Base-by-base conservation (phyloP, 2,888 invertebrate genomes). In the Pecten maximus region DNA sequence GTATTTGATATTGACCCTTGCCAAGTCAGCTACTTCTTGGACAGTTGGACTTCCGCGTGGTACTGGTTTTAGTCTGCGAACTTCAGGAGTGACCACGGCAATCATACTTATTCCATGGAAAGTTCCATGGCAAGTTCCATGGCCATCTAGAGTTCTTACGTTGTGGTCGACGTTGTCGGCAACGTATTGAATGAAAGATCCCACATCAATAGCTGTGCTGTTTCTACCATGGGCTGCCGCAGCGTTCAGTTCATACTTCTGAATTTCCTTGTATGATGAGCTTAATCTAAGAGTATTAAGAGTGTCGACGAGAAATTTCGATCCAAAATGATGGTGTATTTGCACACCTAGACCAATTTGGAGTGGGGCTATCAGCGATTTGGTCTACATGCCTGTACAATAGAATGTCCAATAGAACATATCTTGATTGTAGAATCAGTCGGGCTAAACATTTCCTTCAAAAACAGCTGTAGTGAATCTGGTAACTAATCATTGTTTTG, bases 231-330 rank as follows among this genome's bases (percentile, higher is more conserved):
- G 48, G 15, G 28, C 40, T 87, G 40, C 60, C 23, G 44, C 88
- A 23, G 88, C 88, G 23, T 88, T 88, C n/a, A 40, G n/a, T 40
- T 87, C 88, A n/a, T 88, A n/a, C 88, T 40, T 88, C 8, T 88
- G 88, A 15, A 92, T 91, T 91, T 94, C 92, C 0, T 39, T n/a
- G 89, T 94, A 92, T 15, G 93, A 93, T 23, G 48, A 88, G 74
- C 91, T 92, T 48, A 93, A 94, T 23, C 94, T 94, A 90, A 90
- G 91, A 44, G 87, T 87, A 54, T 93, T 40, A n/a, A 94, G 89
- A 3, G 92, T 91, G 40, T 94, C 94, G 28, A 94, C 88, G 12
- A 93, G 90, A 87, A 93, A 93, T 40, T 89, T 91, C 10, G 94
- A 94, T 16, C 87, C 87, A 91, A 89, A 93, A 39, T 89, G 92